These are phyloP conservation scores for Carettochelys insculpta DNA, from an alignment of 2,113 vertebrate genomes.

Conservation along the genomic window DNA sequence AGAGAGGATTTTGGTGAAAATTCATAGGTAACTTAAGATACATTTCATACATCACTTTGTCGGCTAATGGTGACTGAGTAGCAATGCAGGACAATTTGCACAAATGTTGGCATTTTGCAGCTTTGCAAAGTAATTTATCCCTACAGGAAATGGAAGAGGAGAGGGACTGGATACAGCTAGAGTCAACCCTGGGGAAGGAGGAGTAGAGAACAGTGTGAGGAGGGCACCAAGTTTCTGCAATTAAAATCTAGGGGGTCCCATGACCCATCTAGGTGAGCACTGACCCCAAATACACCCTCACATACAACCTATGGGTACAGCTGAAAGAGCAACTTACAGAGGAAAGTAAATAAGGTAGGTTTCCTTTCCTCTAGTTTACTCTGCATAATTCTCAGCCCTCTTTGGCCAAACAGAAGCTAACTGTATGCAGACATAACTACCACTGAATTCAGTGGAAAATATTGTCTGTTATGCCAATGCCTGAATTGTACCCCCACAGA, in stretches of 20 bases:
- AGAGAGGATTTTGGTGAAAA: neutral
- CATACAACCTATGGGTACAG: neutral
- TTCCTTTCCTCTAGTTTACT: neutral
- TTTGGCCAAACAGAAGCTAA: neutral
- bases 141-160: neutral
- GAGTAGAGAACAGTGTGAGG: no score
- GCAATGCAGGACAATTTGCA: neutral
- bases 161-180: neutral
- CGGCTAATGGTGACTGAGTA: neutral
- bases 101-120: neutral
- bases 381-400: slow-evolving; percentile 23
- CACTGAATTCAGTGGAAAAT: slow-evolving; percentile 18
- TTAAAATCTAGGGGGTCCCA: no score
- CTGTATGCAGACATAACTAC: neutral
- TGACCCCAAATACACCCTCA: no score
- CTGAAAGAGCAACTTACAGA: neutral
- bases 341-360: slow-evolving; percentile 5
- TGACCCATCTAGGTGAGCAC: no score
- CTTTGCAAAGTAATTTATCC: neutral
- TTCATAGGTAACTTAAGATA: neutral
- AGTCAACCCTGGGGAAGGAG: no score
- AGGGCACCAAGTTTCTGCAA: no score
- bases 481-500: slow-evolving; percentile 1
- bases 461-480: slow-evolving; percentile 18
- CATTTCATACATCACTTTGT: neutral